phyloP scores from a whole-genome alignment of 2,797 vertebrate species.

The Micromesistius poutassou region DNA sequence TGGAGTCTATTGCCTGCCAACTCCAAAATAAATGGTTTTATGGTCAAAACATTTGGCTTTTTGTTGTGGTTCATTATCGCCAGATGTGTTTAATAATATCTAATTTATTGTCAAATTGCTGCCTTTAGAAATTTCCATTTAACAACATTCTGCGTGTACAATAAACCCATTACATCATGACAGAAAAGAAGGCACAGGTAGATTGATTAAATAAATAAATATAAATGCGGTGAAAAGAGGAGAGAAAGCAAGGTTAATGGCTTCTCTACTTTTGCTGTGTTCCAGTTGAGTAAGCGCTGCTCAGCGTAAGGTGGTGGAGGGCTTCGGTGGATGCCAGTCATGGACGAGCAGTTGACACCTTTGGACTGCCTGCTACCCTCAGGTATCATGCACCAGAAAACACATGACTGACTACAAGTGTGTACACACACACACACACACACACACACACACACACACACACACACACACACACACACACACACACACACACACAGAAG shows the following conservation, averaged over 20 bases:
- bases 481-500: too few species aligned
- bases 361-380: conserved; percentile 74
- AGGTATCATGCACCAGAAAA: conserved; percentile 55
- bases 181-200: neutral
- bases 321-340: conserved; percentile 42
- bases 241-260: conserved; percentile 11
- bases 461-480: conserved; percentile 2
- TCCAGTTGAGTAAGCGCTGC: conserved; percentile 35
- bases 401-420: neutral
- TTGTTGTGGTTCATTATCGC: too few species aligned
- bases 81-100: neutral
- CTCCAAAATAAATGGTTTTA: neutral
- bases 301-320: conserved; percentile 28
- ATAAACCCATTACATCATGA: too few species aligned
- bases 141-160: too few species aligned
- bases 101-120: conserved; percentile 23
- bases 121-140: conserved; percentile 27
- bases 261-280: conserved; percentile 26
- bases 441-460: conserved; percentile 23
- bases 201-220: neutral
- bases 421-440: neutral
- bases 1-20: neutral
- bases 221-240: neutral
- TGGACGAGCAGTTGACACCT: conserved; percentile 68
- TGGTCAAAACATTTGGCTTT: neutral